Conservation (phyloP, 2,888 invertebrate genomes). For the Diarsia brunnea region DNA sequence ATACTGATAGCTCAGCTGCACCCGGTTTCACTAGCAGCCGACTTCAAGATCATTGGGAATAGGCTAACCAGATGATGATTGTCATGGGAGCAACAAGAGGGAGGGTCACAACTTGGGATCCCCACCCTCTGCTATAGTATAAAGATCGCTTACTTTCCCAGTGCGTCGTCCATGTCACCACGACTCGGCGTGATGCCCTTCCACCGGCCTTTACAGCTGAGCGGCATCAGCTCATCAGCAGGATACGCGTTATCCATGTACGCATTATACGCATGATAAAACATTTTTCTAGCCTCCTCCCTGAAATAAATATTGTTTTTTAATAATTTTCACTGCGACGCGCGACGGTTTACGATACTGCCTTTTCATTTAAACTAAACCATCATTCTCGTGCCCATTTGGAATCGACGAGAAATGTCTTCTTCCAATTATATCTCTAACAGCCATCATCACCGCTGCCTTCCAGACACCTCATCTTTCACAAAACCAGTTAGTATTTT, state of each 20-base stretch:
- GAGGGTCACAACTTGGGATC: neutral
- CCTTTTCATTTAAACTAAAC: neutral
- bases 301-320: conserved; percentile 83
- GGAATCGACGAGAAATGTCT: neutral
- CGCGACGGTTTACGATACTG: neutral
- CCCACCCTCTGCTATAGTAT: neutral
- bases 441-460: neutral
- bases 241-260: conserved; percentile 99
- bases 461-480: too few relatives aligned
- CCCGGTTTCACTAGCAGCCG: neutral
- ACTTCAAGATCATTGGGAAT: neutral
- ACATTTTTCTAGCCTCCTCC: conserved; percentile 98
- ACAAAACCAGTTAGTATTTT: neutral
- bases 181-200: conserved; percentile 97
- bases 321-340: neutral
- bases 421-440: neutral
- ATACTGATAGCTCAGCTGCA: neutral
- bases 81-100: neutral
- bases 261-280: conserved; percentile 98
- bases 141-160: conserved; percentile 96
- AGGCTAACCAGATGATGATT: neutral
- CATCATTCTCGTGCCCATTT: neutral
- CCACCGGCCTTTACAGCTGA: conserved; percentile 98
- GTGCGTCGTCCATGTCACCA: conserved; percentile 98
- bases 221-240: conserved; percentile 99